These are phyloP conservation scores for Helicolenus hilgendorfi DNA, from an alignment of 2,797 vertebrate genomes.

Conservation along the genomic window DNA sequence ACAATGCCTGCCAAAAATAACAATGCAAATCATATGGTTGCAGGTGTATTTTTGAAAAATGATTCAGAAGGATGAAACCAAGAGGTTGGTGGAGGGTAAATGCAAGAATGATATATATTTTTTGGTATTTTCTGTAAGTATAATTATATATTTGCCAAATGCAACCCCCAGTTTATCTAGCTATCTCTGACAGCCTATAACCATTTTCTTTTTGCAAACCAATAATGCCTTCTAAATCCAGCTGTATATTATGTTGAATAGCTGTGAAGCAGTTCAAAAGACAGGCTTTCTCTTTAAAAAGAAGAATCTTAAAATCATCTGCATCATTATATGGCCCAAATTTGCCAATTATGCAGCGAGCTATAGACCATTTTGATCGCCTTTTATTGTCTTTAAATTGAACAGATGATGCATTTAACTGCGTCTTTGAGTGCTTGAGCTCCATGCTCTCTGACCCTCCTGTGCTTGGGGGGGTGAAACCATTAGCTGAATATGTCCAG, in stretches of 20 bases:
- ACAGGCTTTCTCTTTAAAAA: background rate
- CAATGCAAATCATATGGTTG: background rate
- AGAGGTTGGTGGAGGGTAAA: background rate
- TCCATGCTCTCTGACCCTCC: constrained; percentile 83
- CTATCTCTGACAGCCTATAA: background rate
- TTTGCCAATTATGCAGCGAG: constrained; percentile 34
- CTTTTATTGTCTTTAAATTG: constrained; percentile 77
- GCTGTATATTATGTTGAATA: background rate
- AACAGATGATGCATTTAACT: constrained; percentile 82
- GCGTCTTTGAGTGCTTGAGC: constrained; percentile 82
- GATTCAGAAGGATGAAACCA: background rate
- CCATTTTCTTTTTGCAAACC: background rate
- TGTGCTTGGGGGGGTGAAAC: constrained; percentile 48
- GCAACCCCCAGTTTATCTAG: background rate
- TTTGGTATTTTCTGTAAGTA: background rate
- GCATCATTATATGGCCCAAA: constrained; percentile 27
- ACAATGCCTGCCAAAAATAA: background rate
- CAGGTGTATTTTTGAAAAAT: background rate
- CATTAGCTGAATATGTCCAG: constrained; percentile 86
- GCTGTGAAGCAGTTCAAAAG: background rate
- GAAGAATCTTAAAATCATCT: constrained; percentile 8
- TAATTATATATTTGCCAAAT: background rate
- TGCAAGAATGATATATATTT: background rate
- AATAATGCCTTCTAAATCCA: background rate
- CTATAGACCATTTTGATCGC: constrained; percentile 43